Evolutionary conservation across 2,888 invertebrate species (phyloP).

Genomic region (Sycophila texana): DNA sequence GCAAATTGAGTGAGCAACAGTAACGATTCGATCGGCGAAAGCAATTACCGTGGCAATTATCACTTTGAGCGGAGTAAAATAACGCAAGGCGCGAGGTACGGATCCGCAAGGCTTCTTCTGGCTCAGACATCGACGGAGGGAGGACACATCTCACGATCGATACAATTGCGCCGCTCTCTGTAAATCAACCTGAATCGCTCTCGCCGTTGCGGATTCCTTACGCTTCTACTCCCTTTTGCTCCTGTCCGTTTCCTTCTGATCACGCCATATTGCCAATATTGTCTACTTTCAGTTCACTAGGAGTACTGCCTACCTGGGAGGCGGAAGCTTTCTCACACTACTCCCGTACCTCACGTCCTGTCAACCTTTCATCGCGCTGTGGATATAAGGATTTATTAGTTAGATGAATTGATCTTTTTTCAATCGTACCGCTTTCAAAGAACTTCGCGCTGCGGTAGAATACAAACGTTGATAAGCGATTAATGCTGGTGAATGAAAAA

Average conservation of each 20-base stretch:
- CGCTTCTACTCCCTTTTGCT: background rate
- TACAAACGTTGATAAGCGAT: too few species aligned
- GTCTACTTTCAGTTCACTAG: background rate
- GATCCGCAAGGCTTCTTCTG: constrained; percentile 56
- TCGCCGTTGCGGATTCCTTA: constrained; percentile 63
- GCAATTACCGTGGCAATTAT: constrained; percentile 30
- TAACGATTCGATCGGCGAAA: constrained; percentile 16
- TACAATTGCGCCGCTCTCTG: constrained; percentile 50
- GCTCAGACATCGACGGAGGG: constrained; percentile 64
- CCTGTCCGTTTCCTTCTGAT: constrained; percentile 57
- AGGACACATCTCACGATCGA: constrained; percentile 54
- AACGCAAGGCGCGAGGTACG: constrained; percentile 26
- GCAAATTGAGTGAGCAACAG: background rate
- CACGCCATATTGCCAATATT: constrained; percentile 51
- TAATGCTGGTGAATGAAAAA: too few species aligned
- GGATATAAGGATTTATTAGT: background rate
- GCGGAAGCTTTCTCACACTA: background rate
- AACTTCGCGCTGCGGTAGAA: too few species aligned
- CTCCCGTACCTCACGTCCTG: background rate
- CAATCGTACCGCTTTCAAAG: background rate
- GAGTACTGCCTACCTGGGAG: background rate
- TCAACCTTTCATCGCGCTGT: constrained; percentile 22
- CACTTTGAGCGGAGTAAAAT: constrained; percentile 38
- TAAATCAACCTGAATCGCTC: constrained; percentile 70
- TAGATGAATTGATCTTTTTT: constrained; percentile 4